Evolutionary conservation across 2,888 invertebrate genomes (phyloP), one percentile per base, ranked within the genome.

Genomic region (Gari tellinella): DNA sequence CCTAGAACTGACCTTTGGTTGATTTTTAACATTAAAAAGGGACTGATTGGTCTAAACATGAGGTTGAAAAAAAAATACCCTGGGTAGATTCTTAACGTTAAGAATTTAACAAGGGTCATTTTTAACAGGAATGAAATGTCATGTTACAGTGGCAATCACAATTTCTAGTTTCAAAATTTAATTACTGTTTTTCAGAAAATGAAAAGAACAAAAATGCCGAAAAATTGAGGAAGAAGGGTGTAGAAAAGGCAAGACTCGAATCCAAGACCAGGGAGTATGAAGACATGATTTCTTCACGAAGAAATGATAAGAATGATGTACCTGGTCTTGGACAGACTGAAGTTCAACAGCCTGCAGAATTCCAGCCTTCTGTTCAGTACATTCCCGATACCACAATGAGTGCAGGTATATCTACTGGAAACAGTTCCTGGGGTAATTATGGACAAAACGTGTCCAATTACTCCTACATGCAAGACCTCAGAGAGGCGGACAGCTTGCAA

Each of bases 201-300:
- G 45, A 45, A 8, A 45, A 45, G 45, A 45, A 45, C 7, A 14
- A 19, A 14, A 45, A 45, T n/a, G n/a, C n/a, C n/a, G n/a, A n/a
- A n/a, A n/a, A n/a, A n/a, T n/a, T n/a, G n/a, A n/a, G n/a, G n/a
- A 45, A 45, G 45, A 45, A 45, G 45, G 45, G 14, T 45, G 7
- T 45, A 19, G 45, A 45, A n/a, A 45, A 45, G 45, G 45, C 45
- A n/a, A 45, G 17, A 45, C 45, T 45, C 17, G 45, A 45, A 19
- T n/a, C 45, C 45, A 45, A 45, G 45, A 45, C 45, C 17, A 45
- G 45, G 17, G 45, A 45, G 17, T 45, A 45, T 45, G 45, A 45
- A 19, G 45, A 45, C 17, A 45, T 45, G 7, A 45, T 45, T 45
- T 15, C 45, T 14, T 15, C 14, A 8, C 10, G 45, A n/a, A n/a